Base-by-base conservation (phyloP, 2,113 vertebrate species). In the Probosciger aterrimus region DNA sequence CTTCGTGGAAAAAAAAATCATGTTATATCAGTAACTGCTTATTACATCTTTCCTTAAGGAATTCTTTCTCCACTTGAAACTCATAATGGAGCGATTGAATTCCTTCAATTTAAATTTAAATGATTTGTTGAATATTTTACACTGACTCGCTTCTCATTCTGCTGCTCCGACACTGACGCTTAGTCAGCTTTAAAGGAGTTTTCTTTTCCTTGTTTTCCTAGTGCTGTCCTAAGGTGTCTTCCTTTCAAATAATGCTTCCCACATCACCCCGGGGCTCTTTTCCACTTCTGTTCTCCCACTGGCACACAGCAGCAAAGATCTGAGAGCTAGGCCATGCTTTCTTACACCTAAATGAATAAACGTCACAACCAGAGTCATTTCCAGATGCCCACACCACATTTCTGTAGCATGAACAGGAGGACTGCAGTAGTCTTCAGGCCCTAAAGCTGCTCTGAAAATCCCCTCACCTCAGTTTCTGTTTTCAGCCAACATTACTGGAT, bases 21-120 rank as follows among this genome's bases (percentile, higher is more conserved):
- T 31, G 60, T 87, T 85, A 79, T 47, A 89, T 81, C 87, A 77
- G 82, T 84, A 91, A 63, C 8, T 44, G 64, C 13, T 73, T 90
- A 95, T 97, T 69, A 59, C 6, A 4, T 82, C 55, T 94, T 96
- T 94, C 90, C 82, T 90, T 33, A 82, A 80, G 93, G 82, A 92
- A 88, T 83, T 82, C 39, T 92, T 96, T 90, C 16, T 91, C 77
- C 62, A 52, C 70, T 97, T 94, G 86, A 95, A 94, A 90, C 69
- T 96, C 80, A 41, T 82, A 86, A 95, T 84, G 77, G 82, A 96
- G 76, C 60, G 70, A 74, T 23, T 53, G n/a, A 86, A 52, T 78
- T 96, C 91, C 86, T 94, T 64, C 70, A 87, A 79, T 82, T 86
- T 63, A 92, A 87, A 93, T 96, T 68, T 87, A 95, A 93, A 91